Base-by-base conservation (phyloP, 2,797 vertebrate genomes). In the Lacerta agilis region DNA sequence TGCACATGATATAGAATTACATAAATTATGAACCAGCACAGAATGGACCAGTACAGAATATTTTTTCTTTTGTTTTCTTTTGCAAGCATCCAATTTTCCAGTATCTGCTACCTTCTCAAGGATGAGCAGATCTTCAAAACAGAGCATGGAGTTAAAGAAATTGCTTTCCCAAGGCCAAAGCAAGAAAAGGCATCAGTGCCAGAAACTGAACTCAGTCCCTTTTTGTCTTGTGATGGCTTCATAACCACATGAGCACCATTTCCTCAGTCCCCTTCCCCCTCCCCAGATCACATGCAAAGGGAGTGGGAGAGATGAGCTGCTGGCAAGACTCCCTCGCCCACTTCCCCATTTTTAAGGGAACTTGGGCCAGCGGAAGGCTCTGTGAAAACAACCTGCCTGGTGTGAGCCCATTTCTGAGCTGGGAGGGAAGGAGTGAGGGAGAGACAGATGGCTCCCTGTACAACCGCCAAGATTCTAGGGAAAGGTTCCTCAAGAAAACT, bases 401-500 rank as follows among this genome's bases (percentile, higher is more conserved):
- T 84, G 89, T 83, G 43, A 79, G 76, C 78, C 79, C 83, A 64
- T 73, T 79, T 78, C 79, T 86, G 84, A 86, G 83, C 73, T 82
- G 38, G 69, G 69, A 75, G 76, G 81, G 77, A 75, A 73, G 67
- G 41, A 43, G 20, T 38, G 77, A 80, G 27, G 41, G 29, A 61
- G 79, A 90, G 86, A 86, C 88, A 86, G 90, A 86, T 83, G 83
- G 88, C 67, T 45, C 69, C 67, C 49, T 75, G 86, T 82, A 82
- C 5, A 66, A 36, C 67, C 5, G 83, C 86, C 88, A 88, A 43
- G 8, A 75, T 83, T 89, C 55, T 71, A 73, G 80, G 77, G 36
- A 90, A 88, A 88, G 86, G 82, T 82, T 90, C 79, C 73, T 83
- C 76, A 79, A 91, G 88, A 78, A 82, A 87, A 75, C 43, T 85